Conservation (phyloP, 2,113 vertebrate genomes). For the Gasterosteus nipponicus region DNA sequence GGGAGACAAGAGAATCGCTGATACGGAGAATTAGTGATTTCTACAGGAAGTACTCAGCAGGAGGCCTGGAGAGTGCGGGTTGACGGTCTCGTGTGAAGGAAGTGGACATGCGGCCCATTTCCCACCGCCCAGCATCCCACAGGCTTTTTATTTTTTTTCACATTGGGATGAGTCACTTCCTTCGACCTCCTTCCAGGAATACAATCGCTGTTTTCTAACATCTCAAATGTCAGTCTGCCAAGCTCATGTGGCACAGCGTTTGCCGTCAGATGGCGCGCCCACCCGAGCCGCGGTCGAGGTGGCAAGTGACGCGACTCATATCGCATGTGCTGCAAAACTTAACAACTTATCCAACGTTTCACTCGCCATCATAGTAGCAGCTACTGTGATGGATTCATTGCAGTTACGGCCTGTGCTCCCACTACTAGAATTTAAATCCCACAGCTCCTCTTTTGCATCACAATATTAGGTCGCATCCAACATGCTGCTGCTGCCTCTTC, state of each 20-base stretch:
- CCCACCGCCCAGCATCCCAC: constrained; percentile 1
- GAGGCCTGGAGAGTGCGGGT: not conserved
- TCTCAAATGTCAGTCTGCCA: constrained; percentile 16
- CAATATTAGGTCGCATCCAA: not conserved
- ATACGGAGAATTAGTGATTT: not conserved
- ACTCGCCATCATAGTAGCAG: not conserved
- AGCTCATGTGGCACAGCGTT: constrained; percentile 12
- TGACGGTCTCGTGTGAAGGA: not conserved
- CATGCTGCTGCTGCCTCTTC: constrained; percentile 23
- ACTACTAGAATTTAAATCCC: not conserved
- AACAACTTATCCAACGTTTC: not conserved
- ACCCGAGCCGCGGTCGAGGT: not conserved
- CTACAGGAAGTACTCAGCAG: not conserved
- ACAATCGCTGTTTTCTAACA: constrained; percentile 27
- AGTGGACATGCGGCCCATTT: constrained; percentile 8
- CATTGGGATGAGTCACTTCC: constrained; percentile 39
- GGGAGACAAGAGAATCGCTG: not conserved
- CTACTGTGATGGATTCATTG: not conserved
- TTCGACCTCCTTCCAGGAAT: constrained; percentile 27
- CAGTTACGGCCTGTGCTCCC: not conserved
- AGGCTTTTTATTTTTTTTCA: constrained; percentile 23
- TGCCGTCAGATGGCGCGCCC: constrained; percentile 17
- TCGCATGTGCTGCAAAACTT: constrained; percentile 9
- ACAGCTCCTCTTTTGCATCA: not conserved
- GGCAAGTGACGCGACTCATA: not conserved